phyloP scores from a whole-genome alignment of 2,797 vertebrate species.

The Huso huso region DNA sequence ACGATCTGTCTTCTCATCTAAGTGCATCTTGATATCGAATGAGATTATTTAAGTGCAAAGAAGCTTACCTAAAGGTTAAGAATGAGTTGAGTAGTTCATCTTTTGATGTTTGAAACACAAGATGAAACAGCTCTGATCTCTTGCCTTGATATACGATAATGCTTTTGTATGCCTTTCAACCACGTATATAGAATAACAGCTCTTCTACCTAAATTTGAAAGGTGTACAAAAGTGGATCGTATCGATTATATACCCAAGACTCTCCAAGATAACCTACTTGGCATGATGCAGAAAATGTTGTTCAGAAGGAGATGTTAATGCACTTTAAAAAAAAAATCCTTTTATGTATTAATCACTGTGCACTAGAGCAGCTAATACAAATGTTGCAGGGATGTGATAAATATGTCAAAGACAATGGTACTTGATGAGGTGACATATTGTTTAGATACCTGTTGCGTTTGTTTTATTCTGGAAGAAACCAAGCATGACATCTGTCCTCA shows the following conservation, averaged over 20 bases:
- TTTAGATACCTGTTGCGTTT: too few relatives aligned
- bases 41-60: conserved; percentile 28
- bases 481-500: too few relatives aligned
- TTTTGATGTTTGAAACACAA: conserved; percentile 23
- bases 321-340: too few relatives aligned
- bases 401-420: too few relatives aligned
- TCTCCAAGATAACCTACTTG: too few relatives aligned
- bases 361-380: too few relatives aligned
- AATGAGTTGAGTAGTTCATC: conserved; percentile 27
- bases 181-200: background rate
- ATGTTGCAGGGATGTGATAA: too few relatives aligned
- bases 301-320: too few relatives aligned
- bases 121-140: conserved; percentile 22
- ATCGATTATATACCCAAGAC: background rate
- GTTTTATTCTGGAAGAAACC: too few relatives aligned
- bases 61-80: conserved; percentile 17
- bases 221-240: background rate
- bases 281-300: too few relatives aligned
- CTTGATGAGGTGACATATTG: too few relatives aligned
- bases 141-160: conserved; percentile 21
- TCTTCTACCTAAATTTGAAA: background rate
- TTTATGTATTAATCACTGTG: too few relatives aligned
- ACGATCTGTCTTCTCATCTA: conserved; percentile 23
- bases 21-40: conserved; percentile 24
- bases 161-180: background rate